Conservation (phyloP, 2,888 invertebrate species). For the Aelia acuminata region DNA sequence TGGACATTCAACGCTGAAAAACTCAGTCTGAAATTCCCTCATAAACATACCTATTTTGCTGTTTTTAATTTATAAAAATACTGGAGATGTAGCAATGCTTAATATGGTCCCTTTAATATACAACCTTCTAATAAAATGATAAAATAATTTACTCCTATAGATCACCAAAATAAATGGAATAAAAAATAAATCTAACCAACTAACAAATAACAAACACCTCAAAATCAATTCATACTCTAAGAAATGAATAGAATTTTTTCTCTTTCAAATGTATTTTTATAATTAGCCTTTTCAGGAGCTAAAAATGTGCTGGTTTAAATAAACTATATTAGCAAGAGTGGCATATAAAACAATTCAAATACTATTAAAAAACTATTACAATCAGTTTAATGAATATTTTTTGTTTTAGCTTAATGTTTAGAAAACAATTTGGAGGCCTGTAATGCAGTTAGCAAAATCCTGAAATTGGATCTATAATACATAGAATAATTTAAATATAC, state of each 20-base stretch:
- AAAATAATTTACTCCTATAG: neutral
- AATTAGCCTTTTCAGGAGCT: too few relatives aligned
- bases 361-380: too few relatives aligned
- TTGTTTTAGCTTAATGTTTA: too few relatives aligned
- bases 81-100: neutral
- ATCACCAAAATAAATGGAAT: neutral
- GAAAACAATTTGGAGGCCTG: neutral
- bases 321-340: too few relatives aligned
- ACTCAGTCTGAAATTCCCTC: conserved; percentile 39
- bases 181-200: too few relatives aligned
- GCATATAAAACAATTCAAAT: too few relatives aligned
- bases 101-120: conserved; percentile 36
- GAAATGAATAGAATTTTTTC: too few relatives aligned
- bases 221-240: too few relatives aligned
- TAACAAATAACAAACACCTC: too few relatives aligned
- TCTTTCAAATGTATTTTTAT: too few relatives aligned
- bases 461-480: neutral
- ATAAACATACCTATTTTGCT: neutral
- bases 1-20: neutral
- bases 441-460: neutral
- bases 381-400: too few relatives aligned
- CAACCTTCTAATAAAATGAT: conserved; percentile 19
- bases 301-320: too few relatives aligned
- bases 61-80: conserved; percentile 40
- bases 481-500: neutral